A percentile compares a stretch with the other conserved stretches of the same genome.
These are phyloP conservation scores for Orcinus orca DNA, from an alignment of 2,113 vertebrate genomes.

Conservation along the genomic window DNA sequence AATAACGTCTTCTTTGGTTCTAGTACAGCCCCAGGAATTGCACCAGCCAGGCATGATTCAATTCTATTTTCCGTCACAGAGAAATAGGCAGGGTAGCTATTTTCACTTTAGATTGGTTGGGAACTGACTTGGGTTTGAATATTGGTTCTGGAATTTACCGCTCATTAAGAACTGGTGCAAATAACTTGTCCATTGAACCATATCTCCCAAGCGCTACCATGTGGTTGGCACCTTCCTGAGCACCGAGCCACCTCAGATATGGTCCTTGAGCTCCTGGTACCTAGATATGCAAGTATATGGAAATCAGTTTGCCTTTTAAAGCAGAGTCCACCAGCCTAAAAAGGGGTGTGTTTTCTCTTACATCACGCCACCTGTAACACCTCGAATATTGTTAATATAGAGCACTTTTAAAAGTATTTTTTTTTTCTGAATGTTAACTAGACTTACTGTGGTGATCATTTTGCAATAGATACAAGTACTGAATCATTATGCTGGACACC, in stretches of 20 bases:
- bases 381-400: background rate
- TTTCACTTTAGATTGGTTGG: background rate
- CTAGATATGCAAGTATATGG: accelerated
- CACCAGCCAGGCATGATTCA: background rate
- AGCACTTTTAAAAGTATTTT: background rate
- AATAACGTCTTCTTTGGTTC: background rate
- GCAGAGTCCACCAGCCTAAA: too few species aligned
- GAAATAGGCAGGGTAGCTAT: background rate
- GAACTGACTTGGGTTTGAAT: background rate
- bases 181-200: background rate
- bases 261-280: too few species aligned
- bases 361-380: background rate
- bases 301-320: background rate
- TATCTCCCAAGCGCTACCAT: background rate
- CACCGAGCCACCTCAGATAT: accelerated
- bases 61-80: background rate
- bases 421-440: background rate
- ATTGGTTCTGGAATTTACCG: background rate
- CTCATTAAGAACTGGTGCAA: background rate
- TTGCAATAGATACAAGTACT: background rate
- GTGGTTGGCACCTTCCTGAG: background rate
- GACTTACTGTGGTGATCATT: background rate
- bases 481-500: background rate
- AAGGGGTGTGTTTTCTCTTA: background rate
- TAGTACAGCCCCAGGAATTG: background rate